Percentiles rank a stretch among this genome's conserved stretches.
phyloP scores from a whole-genome alignment of 2,888 invertebrate species.

The Siphlonurus alternatus region DNA sequence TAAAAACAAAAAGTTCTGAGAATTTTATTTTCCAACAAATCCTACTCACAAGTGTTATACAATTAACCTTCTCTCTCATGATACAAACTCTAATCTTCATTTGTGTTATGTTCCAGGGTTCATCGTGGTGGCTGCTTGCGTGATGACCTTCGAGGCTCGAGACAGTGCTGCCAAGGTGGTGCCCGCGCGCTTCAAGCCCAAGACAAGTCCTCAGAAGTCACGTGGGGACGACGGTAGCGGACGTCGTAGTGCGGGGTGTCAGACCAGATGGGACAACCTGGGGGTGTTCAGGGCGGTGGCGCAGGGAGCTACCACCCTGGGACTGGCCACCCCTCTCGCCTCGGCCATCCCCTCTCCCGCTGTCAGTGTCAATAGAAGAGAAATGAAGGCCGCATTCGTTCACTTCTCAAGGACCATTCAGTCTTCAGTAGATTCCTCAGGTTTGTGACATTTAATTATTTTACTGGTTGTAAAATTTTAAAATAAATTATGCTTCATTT shows the following conservation, averaged over 20 bases:
- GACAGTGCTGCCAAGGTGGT: slow-evolving; percentile 88
- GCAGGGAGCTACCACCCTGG: slow-evolving; percentile 14
- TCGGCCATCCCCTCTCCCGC: slow-evolving; percentile 7
- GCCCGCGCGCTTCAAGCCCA: slow-evolving; percentile 48
- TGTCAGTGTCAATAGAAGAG: slow-evolving; percentile 21
- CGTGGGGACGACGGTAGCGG: slow-evolving; percentile 22
- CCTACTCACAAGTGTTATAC: too few species aligned
- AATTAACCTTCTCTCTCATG: too few species aligned
- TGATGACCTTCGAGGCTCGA: slow-evolving; percentile 95
- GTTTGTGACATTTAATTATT: slow-evolving; percentile 8
- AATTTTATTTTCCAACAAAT: too few species aligned
- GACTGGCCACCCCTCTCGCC: slow-evolving; percentile 8
- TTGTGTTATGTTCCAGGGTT: slow-evolving; percentile 42
- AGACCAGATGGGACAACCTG: slow-evolving; percentile 33
- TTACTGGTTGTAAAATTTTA: too few species aligned
- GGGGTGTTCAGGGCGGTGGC: slow-evolving; percentile 24
- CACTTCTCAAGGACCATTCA: slow-evolving; percentile 31
- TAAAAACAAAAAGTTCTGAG: too few species aligned
- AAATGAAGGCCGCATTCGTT: slow-evolving; percentile 31
- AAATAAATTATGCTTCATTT: too few species aligned
- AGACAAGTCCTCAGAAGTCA: slow-evolving; percentile 16
- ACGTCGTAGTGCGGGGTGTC: slow-evolving; percentile 21
- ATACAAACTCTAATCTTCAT: too few species aligned
- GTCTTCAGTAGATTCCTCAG: slow-evolving; percentile 15
- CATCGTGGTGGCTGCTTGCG: slow-evolving; percentile 91